A percentile compares a stretch with the other conserved stretches of the same genome.
phyloP scores from a whole-genome alignment of 2,888 invertebrate genomes.

The Orchestes rusci region DNA sequence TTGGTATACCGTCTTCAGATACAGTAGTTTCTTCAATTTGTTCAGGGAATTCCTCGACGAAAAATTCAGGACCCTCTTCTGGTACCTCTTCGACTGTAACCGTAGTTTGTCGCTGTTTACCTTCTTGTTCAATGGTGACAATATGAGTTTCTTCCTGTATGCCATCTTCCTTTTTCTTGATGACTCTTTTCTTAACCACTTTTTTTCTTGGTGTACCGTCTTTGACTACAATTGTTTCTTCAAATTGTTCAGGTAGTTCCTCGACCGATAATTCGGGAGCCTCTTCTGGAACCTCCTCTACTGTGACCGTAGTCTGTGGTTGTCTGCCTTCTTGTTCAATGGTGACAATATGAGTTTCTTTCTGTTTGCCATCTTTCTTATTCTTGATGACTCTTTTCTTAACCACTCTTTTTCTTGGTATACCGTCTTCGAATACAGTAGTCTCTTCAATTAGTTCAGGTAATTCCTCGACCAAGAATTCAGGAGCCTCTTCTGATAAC shows the following conservation, averaged over 20 bases:
- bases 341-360: too few relatives aligned
- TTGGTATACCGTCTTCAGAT: conserved; percentile 16
- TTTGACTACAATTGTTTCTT: conserved; percentile 36
- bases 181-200: conserved; percentile 41
- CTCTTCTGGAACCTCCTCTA: conserved; percentile 28
- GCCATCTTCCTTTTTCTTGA: conserved; percentile 40
- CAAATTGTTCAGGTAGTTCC: conserved; percentile 42
- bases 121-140: conserved; percentile 37
- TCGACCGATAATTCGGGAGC: too few relatives aligned
- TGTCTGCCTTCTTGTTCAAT: too few relatives aligned
- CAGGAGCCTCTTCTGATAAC: conserved; percentile 31
- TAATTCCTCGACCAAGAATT: too few relatives aligned
- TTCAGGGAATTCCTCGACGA: conserved; percentile 29
- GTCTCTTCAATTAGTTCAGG: too few relatives aligned
- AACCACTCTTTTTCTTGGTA: too few relatives aligned
- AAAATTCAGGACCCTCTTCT: conserved; percentile 39
- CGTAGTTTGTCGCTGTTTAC: conserved; percentile 36
- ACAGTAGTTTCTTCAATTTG: conserved; percentile 38
- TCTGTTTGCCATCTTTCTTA: too few relatives aligned
- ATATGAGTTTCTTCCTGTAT: conserved; percentile 39
- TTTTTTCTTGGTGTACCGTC: conserved; percentile 29
- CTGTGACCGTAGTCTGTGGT: too few relatives aligned
- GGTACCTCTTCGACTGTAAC: conserved; percentile 31
- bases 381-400: too few relatives aligned
- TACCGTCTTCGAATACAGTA: too few relatives aligned